phyloP scores from a whole-genome alignment of 2,797 vertebrate genomes.

The Gadopsis marmoratus region DNA sequence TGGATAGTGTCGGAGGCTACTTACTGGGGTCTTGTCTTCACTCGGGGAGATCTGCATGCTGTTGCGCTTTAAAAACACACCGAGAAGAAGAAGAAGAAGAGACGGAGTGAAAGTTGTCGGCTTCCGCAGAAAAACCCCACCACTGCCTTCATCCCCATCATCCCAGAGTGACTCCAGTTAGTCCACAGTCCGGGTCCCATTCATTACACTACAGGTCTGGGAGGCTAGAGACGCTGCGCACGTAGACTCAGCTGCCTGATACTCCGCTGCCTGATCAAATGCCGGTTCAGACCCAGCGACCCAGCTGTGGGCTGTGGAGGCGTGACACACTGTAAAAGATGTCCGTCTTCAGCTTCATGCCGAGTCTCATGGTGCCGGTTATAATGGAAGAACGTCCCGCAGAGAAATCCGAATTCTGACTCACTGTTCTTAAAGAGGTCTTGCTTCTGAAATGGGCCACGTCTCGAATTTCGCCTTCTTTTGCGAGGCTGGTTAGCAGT shows the following conservation, averaged over 20 bases:
- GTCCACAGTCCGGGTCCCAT: too few relatives aligned
- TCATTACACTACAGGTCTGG: conserved; percentile 40
- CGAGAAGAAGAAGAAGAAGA: conserved; percentile 32
- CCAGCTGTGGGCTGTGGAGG: conserved; percentile 57
- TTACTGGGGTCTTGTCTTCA: conserved; percentile 82
- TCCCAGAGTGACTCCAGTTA: conserved; percentile 16
- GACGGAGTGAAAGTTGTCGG: conserved; percentile 67
- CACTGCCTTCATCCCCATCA: conserved; percentile 42
- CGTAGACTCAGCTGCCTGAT: conserved; percentile 13
- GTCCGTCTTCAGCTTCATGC: too few relatives aligned
- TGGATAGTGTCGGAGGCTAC: conserved; percentile 46
- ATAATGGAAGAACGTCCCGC: too few relatives aligned
- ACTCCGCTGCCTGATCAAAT: too few relatives aligned
- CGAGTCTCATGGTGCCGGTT: too few relatives aligned
- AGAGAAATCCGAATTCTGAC: too few relatives aligned
- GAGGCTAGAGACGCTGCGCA: conserved; percentile 23
- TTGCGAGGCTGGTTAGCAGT: too few relatives aligned
- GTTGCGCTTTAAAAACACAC: conserved; percentile 72
- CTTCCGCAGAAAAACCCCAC: conserved; percentile 29
- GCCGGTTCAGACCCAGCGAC: conserved; percentile 61
- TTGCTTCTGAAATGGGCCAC: too few relatives aligned
- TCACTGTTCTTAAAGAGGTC: too few relatives aligned
- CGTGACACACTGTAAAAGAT: too few relatives aligned
- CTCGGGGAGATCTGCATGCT: conserved; percentile 73
- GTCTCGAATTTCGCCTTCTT: too few relatives aligned